Conservation (phyloP, 2,113 vertebrate genomes). For the Myotis yumanensis region DNA sequence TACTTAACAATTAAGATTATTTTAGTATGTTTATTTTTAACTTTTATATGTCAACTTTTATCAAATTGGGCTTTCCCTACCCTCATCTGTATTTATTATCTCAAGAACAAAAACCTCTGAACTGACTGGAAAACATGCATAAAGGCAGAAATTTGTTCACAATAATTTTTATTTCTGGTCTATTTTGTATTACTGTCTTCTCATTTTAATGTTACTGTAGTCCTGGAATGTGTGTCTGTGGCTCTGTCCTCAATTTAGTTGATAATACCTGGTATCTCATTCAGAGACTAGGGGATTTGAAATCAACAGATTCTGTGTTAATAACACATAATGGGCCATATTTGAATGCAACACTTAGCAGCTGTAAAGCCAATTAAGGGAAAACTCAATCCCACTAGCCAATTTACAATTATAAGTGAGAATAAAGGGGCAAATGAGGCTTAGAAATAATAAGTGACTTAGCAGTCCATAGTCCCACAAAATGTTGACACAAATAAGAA, state of each 20-base stretch:
- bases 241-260: neutral
- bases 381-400: neutral
- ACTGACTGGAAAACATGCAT: neutral
- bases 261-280: neutral
- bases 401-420: neutral
- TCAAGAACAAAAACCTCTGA: neutral
- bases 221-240: neutral
- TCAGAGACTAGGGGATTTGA: neutral
- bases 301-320: neutral
- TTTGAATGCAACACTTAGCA: neutral
- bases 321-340: neutral
- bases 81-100: neutral
- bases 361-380: neutral
- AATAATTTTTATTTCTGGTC: slow-evolving; percentile 9
- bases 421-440: neutral
- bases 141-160: neutral
- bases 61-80: neutral
- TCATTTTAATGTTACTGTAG: neutral
- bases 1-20: neutral
- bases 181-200: neutral
- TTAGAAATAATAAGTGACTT: neutral
- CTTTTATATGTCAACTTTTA: neutral
- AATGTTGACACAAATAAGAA: neutral
- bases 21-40: neutral
- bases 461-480: neutral